phyloP scores from a whole-genome alignment of 1,140 invertebrate genomes.

The Stenopsyche tienmushanensis region DNA sequence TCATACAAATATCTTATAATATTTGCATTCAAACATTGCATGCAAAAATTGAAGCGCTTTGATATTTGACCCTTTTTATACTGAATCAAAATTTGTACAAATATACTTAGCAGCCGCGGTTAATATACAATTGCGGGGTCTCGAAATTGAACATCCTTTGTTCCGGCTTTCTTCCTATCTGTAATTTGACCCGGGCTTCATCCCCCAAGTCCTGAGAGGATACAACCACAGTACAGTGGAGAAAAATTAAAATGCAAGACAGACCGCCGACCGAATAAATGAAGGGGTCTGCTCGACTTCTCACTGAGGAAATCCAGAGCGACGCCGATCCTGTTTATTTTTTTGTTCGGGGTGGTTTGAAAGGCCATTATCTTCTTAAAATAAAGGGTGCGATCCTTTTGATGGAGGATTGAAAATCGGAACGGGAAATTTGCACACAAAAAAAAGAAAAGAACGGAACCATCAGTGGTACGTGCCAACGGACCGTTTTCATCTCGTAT shows the following conservation, averaged over 20 bases:
- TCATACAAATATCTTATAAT: no score
- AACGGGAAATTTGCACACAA: no score
- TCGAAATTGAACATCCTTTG: conserved; percentile 16
- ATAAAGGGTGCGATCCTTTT: background rate
- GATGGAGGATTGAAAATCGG: background rate
- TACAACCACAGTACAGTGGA: background rate
- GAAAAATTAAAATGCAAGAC: conserved; percentile 23
- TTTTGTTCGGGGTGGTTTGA: background rate
- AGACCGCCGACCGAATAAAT: conserved; percentile 1
- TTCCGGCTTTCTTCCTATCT: conserved; percentile 10
- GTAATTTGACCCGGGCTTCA: conserved; percentile 17
- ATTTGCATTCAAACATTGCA: no score
- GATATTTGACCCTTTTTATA: no score
- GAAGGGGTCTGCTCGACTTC: background rate
- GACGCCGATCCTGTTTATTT: background rate
- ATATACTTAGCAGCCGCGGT: no score
- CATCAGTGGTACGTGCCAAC: no score
- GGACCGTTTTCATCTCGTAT: no score
- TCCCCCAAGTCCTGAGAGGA: no score
- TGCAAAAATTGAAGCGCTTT: no score
- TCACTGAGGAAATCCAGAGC: background rate
- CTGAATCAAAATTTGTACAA: no score
- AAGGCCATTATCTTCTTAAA: background rate
- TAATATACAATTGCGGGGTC: conserved; percentile 16
- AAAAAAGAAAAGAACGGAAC: no score